phyloP scores from a whole-genome alignment of 2,888 invertebrate species.

The Siphlonurus alternatus region DNA sequence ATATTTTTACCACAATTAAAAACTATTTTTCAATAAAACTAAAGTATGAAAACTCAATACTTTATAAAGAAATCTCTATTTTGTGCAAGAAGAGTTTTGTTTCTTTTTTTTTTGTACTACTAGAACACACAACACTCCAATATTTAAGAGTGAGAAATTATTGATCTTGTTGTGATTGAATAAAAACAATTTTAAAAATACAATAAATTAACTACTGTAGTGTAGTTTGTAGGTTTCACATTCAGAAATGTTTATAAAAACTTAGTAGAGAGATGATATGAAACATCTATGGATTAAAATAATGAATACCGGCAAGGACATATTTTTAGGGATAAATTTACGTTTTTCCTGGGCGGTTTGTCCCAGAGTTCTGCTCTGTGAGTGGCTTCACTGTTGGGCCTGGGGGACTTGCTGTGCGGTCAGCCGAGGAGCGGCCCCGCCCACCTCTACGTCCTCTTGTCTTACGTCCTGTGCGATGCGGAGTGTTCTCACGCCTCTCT shows the following conservation, averaged over 20 bases:
- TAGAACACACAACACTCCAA: too few species aligned
- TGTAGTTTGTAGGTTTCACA: background rate
- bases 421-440: slow-evolving; percentile 24
- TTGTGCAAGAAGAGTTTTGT: too few species aligned
- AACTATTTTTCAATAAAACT: too few species aligned
- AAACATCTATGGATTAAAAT: background rate
- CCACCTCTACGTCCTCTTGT: slow-evolving; percentile 26
- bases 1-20: too few species aligned
- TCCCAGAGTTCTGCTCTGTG: slow-evolving; percentile 18
- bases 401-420: slow-evolving; percentile 7
- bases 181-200: background rate
- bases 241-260: too few species aligned
- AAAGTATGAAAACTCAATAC: too few species aligned
- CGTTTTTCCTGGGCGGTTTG: slow-evolving; percentile 7
- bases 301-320: background rate
- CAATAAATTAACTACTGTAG: background rate
- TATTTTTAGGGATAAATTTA: background rate
- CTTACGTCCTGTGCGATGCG: slow-evolving; percentile 23
- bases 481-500: slow-evolving; percentile 38
- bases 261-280: background rate
- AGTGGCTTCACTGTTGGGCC: slow-evolving; percentile 15
- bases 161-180: too few species aligned
- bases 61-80: too few species aligned
- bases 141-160: too few species aligned
- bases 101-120: too few species aligned